phyloP scores from a whole-genome alignment of 1,140 invertebrate species.

The Luehdorfia chinensis region DNA sequence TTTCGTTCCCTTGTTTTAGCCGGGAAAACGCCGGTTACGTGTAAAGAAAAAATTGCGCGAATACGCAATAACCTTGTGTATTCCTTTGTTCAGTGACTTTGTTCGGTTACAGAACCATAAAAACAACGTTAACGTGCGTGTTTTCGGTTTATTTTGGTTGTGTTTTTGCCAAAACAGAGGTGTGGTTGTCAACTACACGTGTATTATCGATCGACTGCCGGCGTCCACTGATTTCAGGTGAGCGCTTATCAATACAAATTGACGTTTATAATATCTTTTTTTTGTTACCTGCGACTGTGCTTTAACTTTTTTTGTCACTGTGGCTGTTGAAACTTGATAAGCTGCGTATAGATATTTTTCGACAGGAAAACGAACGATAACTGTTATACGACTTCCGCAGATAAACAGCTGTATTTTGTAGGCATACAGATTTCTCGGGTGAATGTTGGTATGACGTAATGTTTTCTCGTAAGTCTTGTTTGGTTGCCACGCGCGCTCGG shows the following conservation, averaged over 20 bases:
- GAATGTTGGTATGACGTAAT: constrained; percentile 23
- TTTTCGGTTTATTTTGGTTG: constrained; percentile 41
- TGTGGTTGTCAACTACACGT: constrained; percentile 39
- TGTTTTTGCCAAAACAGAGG: constrained; percentile 30
- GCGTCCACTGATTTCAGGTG: constrained; percentile 27
- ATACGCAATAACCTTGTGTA: constrained; percentile 38
- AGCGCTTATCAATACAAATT: constrained; percentile 13
- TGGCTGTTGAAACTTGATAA: neutral
- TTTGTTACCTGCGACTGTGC: neutral
- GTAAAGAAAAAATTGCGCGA: constrained; percentile 26
- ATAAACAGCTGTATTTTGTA: constrained; percentile 33
- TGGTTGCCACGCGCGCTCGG: constrained; percentile 23
- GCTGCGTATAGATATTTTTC: neutral
- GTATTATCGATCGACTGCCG: constrained; percentile 41
- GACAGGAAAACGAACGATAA: constrained; percentile 32
- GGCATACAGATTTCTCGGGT: constrained; percentile 1
- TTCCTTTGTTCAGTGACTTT: constrained; percentile 40
- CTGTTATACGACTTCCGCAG: constrained; percentile 31
- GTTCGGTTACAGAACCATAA: constrained; percentile 25
- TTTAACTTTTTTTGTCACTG: neutral
- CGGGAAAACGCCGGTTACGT: constrained; percentile 60
- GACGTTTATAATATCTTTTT: neutral
- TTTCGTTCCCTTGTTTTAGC: constrained; percentile 45
- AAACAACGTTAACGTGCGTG: constrained; percentile 31
- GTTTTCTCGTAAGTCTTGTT: constrained; percentile 19